Evolutionary conservation across 2,113 vertebrate species (phyloP), one percentile per base, ranked within the genome.

Genomic region (Onychostoma macrolepis): DNA sequence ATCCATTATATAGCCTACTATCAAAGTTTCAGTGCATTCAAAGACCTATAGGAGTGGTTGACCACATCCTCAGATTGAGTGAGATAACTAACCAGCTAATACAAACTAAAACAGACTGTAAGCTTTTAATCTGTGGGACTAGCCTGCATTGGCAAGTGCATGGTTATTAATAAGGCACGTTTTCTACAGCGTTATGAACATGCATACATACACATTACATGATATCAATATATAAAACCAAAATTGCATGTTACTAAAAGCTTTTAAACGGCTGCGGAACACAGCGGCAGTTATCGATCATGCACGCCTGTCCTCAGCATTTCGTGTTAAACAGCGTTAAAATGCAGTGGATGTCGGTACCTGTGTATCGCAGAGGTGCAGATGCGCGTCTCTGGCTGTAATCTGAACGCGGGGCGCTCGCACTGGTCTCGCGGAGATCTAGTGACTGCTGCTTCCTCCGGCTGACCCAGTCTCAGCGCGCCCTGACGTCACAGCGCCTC

Each of bases 401-500:
- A 45, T 67, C 19, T 79, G 38, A 65, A 63, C 77, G 85, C n/a
- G 48, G 43, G 41, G 38, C 41, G 36, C 76, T 86, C 17, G 11
- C 41, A 0, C 43, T 71, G 10, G n/a, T n/a, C 41, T 50, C 26
- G 80, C 63, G 12, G 33, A 24, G 28, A 13, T 74, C 72, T 36
- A n/a, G n/a, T n/a, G 56, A 38, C 50, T 28, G 33, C 87, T 28
- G 87, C 71, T 82, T 87, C 88, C 90, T 89, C 81, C 26, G 77
- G 77, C 80, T 74, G 79, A 77, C 80, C 88, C 86, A 89, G 84
- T 85, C 80, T 81, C 38, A 36, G 74, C 61, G 36, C 81, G 28
- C 33, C 63, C 58, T 89, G 88, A 91, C 90, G 91, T 92, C 91
- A 91, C 33, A 3, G 28, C 8, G 58, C 43, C 43, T 33, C 48